Evolutionary conservation across 2,888 invertebrate genomes (phyloP).

Genomic region (Plagodis dolabraria): DNA sequence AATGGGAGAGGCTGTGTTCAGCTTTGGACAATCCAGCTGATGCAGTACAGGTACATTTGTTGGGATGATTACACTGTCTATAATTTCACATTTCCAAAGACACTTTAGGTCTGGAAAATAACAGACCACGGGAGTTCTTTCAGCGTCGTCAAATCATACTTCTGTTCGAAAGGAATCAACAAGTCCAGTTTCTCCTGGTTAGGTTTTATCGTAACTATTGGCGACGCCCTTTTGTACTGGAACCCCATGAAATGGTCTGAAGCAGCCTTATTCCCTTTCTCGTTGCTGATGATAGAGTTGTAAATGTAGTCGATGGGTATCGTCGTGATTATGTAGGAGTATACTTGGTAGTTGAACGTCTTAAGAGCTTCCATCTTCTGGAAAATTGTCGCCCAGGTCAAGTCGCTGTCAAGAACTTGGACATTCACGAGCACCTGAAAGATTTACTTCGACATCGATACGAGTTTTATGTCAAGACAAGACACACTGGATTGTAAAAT

Average conservation of each 20-base stretch:
- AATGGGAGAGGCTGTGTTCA: too few relatives aligned
- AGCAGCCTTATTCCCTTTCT: conserved; percentile 40
- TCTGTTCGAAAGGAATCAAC: conserved; percentile 53
- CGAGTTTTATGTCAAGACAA: not conserved
- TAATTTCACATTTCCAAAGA: not conserved
- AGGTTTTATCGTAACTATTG: conserved; percentile 46
- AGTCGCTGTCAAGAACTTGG: conserved; percentile 60
- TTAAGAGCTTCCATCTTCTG: conserved; percentile 64
- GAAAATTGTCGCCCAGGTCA: conserved; percentile 60
- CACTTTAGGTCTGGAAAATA: conserved; percentile 61
- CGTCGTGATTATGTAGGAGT: conserved; percentile 67
- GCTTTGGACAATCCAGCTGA: too few relatives aligned
- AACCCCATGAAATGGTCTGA: conserved; percentile 44
- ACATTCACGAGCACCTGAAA: conserved; percentile 69
- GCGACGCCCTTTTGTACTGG: conserved; percentile 32
- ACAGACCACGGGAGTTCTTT: conserved; percentile 74
- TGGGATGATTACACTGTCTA: too few relatives aligned
- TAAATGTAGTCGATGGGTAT: conserved; percentile 72
- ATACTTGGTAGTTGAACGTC: conserved; percentile 52
- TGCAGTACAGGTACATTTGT: too few relatives aligned
- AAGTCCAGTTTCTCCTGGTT: conserved; percentile 31
- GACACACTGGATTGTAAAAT: too few relatives aligned
- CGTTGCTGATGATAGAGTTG: conserved; percentile 55
- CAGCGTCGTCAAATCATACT: conserved; percentile 61
- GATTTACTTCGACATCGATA: not conserved